A percentile compares a stretch with the other conserved stretches of the same genome.
Conservation (phyloP, 2,888 invertebrate genomes). For the Barypeithes pellucidus region DNA sequence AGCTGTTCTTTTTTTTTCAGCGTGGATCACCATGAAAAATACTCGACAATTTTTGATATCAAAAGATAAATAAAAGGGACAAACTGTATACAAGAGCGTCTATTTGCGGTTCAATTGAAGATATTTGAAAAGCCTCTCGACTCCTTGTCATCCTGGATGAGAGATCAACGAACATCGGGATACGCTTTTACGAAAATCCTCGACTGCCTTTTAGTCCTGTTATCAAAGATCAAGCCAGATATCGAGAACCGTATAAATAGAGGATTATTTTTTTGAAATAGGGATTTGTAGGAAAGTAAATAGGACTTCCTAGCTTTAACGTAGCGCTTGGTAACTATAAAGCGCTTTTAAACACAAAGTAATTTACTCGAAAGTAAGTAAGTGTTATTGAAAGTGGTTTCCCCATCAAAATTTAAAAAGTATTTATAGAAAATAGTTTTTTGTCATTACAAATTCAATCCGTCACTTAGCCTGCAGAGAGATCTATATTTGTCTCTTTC, state of each 20-base stretch:
- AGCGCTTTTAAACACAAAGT: no score
- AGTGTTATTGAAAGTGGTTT: no score
- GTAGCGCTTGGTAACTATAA: not conserved
- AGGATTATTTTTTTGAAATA: constrained; percentile 63
- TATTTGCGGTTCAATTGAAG: constrained; percentile 69
- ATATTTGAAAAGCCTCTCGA: constrained; percentile 65
- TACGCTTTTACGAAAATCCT: constrained; percentile 56
- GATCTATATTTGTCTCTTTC: no score
- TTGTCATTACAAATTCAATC: no score
- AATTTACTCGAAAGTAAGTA: no score
- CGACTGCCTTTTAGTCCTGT: constrained; percentile 58
- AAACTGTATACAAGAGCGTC: constrained; percentile 52
- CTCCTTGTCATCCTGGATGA: constrained; percentile 65
- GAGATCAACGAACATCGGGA: constrained; percentile 52
- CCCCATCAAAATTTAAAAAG: no score
- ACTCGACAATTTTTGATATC: not conserved
- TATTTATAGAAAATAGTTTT: no score
- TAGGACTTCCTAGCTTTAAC: not conserved
- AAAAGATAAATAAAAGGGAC: constrained; percentile 49
- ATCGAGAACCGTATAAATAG: constrained; percentile 65
- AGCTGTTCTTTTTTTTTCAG: no score
- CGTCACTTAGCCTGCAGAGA: no score
- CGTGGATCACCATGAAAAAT: not conserved
- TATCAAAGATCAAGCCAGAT: constrained; percentile 65
- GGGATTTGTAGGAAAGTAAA: constrained; percentile 38